These are phyloP conservation scores for Neosilurus mollespiculum DNA, from an alignment of 2,797 vertebrate genomes.

Conservation along the genomic window DNA sequence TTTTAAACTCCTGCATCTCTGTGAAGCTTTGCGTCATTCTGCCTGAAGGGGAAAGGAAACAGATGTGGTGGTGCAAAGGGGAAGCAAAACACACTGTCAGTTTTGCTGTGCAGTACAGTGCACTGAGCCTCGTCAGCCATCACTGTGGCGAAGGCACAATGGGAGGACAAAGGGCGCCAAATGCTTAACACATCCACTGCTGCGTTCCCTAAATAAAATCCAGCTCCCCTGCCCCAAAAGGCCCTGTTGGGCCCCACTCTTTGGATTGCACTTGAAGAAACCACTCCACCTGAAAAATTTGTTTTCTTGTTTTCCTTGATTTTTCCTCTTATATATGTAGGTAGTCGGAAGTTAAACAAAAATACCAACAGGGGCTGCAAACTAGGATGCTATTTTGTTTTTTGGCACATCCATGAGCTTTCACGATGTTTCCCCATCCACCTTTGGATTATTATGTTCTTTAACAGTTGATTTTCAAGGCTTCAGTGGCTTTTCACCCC, in stretches of 20 bases:
- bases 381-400: constrained; percentile 64
- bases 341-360: constrained; percentile 58
- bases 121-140: constrained; percentile 50
- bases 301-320: constrained; percentile 69
- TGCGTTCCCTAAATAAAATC: constrained; percentile 64
- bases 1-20: constrained; percentile 61
- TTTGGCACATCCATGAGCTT: constrained; percentile 53
- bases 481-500: constrained; percentile 65
- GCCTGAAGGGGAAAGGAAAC: constrained; percentile 66
- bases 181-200: constrained; percentile 80
- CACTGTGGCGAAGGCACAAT: constrained; percentile 71
- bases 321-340: constrained; percentile 53
- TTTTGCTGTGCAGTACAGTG: constrained; percentile 55
- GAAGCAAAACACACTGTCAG: constrained; percentile 64
- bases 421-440: constrained; percentile 58
- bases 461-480: constrained; percentile 60
- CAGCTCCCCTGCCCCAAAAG: constrained; percentile 53
- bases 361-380: constrained; percentile 28
- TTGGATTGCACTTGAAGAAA: constrained; percentile 73
- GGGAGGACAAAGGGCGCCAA: constrained; percentile 66
- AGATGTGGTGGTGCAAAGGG: constrained; percentile 68
- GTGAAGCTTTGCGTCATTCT: constrained; percentile 56
- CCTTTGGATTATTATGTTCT: constrained; percentile 64
- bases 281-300: constrained; percentile 74
- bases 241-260: constrained; percentile 66